Conservation (phyloP, 2,113 vertebrate species). For the Hystrix brachyura region DNA sequence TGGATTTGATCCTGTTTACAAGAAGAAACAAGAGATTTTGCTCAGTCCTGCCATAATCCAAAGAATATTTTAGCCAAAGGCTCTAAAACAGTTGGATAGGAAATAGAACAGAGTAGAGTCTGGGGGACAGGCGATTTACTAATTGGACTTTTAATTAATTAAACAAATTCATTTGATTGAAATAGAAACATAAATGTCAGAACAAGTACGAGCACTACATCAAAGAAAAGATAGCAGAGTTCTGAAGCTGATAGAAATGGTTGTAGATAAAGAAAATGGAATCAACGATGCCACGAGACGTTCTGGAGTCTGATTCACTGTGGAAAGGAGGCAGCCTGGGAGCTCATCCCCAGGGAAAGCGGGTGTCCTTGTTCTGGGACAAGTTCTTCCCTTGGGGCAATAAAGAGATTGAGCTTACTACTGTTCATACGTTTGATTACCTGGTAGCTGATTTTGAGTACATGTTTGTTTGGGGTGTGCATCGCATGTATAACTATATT, state of each 20-base stretch:
- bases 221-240: background rate
- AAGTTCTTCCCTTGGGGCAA: background rate
- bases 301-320: background rate
- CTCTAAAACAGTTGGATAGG: background rate
- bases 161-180: background rate
- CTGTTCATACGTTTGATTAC: background rate
- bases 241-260: background rate
- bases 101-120: background rate
- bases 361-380: background rate
- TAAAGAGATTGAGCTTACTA: background rate
- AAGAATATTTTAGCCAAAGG: constrained; percentile 1
- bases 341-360: background rate
- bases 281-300: background rate
- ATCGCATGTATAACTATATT: background rate
- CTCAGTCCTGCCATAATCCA: background rate
- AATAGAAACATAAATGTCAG: constrained; percentile 18
- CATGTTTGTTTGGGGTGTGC: background rate
- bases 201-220: constrained; percentile 33
- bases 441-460: background rate
- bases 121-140: background rate
- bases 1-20: background rate
- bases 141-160: constrained; percentile 47
- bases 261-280: background rate
- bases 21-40: background rate
- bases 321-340: background rate